Evolutionary conservation across 2,888 invertebrate genomes (phyloP).

Genomic region (Cephus spinipes): DNA sequence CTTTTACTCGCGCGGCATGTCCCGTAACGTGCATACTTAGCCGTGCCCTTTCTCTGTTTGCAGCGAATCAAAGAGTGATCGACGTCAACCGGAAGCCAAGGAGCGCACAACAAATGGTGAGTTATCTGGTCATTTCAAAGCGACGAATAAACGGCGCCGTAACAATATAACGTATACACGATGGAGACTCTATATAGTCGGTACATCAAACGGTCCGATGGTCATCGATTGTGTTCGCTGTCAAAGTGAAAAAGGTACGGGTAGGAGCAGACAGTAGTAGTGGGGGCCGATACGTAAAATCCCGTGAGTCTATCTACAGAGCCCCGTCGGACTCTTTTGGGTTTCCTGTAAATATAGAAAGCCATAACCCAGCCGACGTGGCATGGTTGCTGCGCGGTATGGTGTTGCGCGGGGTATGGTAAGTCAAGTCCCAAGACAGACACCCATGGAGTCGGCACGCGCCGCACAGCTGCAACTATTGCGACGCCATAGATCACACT

Average conservation of each 20-base stretch:
- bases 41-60: constrained; percentile 34
- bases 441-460: neutral
- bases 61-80: constrained; percentile 83
- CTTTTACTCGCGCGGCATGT: neutral
- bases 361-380: constrained; percentile 8
- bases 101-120: constrained; percentile 93
- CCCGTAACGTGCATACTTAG: neutral
- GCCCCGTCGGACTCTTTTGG: neutral
- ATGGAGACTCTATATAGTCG: neutral
- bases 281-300: neutral
- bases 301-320: neutral
- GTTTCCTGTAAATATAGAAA: constrained; percentile 42
- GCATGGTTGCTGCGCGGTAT: neutral
- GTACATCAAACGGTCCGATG: neutral
- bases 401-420: neutral
- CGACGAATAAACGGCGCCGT: neutral
- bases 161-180: neutral
- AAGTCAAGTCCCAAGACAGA: neutral
- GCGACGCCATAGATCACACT: constrained; percentile 3
- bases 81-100: constrained; percentile 87
- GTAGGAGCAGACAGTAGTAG: neutral
- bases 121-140: constrained; percentile 55
- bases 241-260: neutral
- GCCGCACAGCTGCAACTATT: constrained; percentile 1
- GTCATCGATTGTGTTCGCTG: neutral